Conservation (phyloP, 2,797 vertebrate species). For the Spinus olivaceus region DNA sequence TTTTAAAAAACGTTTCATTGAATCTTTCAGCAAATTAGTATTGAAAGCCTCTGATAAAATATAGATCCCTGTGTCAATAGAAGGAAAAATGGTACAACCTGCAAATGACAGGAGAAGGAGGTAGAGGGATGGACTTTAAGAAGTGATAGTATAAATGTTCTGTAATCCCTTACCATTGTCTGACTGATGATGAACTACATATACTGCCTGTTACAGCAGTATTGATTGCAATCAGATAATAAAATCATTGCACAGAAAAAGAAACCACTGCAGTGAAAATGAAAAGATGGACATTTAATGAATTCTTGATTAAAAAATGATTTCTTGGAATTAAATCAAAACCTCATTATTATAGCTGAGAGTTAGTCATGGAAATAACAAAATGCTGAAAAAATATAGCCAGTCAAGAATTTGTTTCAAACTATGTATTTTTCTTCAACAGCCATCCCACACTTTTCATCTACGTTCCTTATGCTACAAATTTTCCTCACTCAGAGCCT, state of each 20-base stretch:
- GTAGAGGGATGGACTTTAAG: background rate
- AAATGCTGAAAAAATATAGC: constrained; percentile 40
- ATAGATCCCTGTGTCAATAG: background rate
- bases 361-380: constrained; percentile 12
- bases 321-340: constrained; percentile 50
- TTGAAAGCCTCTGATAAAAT: background rate
- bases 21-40: constrained; percentile 15
- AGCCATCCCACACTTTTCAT: constrained; percentile 44
- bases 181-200: constrained; percentile 47
- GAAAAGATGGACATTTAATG: constrained; percentile 52
- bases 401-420: constrained; percentile 16
- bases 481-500: constrained; percentile 37
- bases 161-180: constrained; percentile 25
- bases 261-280: constrained; percentile 52
- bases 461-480: constrained; percentile 14
- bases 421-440: constrained; percentile 1
- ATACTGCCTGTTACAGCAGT: constrained; percentile 54
- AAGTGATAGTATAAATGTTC: constrained; percentile 3
- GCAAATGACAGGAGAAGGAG: background rate
- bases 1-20: background rate
- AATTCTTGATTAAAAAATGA: constrained; percentile 57
- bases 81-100: background rate
- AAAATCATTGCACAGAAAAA: constrained; percentile 51
- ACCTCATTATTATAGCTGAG: constrained; percentile 5
- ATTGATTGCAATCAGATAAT: constrained; percentile 68